phyloP scores from a whole-genome alignment of 2,888 invertebrate species.

The Calliopum simillimum region DNA sequence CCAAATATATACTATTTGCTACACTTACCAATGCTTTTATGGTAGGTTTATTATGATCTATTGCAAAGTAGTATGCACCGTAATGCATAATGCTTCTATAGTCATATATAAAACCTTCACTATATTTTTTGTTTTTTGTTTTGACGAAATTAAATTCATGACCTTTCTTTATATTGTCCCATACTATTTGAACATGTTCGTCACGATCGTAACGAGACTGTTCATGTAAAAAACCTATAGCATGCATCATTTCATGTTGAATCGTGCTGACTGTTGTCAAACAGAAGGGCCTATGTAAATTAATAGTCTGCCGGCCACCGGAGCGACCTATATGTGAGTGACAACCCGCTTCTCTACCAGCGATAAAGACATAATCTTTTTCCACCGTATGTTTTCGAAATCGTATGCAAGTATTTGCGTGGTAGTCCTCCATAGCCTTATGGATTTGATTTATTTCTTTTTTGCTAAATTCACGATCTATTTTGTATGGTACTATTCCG shows the following conservation, averaged over 20 bases:
- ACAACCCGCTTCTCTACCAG: slow-evolving; percentile 77
- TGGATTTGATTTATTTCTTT: slow-evolving; percentile 73
- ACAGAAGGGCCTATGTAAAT: slow-evolving; percentile 81
- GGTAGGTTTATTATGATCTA: slow-evolving; percentile 77
- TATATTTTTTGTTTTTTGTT: slow-evolving; percentile 69
- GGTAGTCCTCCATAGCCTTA: slow-evolving; percentile 79
- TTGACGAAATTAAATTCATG: slow-evolving; percentile 79
- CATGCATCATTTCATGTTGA: slow-evolving; percentile 84
- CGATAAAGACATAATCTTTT: slow-evolving; percentile 76
- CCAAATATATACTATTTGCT: no score
- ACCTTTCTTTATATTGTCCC: slow-evolving; percentile 75
- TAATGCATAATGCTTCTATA: slow-evolving; percentile 88
- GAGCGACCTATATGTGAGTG: slow-evolving; percentile 83
- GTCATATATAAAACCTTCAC: slow-evolving; percentile 79
- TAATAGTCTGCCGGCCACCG: slow-evolving; percentile 74
- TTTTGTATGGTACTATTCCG: slow-evolving; percentile 77
- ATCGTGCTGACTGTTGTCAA: slow-evolving; percentile 77
- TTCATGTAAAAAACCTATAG: slow-evolving; percentile 83
- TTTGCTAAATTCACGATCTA: slow-evolving; percentile 72
- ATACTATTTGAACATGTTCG: slow-evolving; percentile 73
- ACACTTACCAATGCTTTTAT: slow-evolving; percentile 74
- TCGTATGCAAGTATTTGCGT: slow-evolving; percentile 78
- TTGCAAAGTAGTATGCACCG: slow-evolving; percentile 79
- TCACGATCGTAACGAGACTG: slow-evolving; percentile 84
- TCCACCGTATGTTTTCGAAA: slow-evolving; percentile 75